phyloP scores from a whole-genome alignment of 2,113 vertebrate species.

The Pionites leucogaster region DNA sequence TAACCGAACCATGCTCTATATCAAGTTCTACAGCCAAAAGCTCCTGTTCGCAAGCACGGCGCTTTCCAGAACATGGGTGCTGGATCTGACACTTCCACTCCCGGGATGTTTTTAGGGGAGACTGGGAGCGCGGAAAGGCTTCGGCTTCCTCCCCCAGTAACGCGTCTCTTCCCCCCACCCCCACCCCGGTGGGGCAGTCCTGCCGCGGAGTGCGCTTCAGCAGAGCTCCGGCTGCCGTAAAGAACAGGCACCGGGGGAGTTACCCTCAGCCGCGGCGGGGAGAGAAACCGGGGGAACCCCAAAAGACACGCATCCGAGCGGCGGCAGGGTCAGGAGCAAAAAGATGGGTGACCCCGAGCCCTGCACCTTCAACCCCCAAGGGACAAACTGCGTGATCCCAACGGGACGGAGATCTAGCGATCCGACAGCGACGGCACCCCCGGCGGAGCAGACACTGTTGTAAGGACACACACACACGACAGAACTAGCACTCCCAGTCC shows the following conservation, averaged over 20 bases:
- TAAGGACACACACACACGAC: neutral
- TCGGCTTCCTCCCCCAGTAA: accelerated
- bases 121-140: too few relatives aligned
- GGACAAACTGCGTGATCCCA: too few relatives aligned
- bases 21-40: neutral
- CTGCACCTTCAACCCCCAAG: neutral
- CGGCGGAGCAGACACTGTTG: accelerated
- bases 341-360: neutral
- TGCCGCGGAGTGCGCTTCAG: too few relatives aligned
- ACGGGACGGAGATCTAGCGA: neutral
- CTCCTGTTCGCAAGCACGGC: neutral
- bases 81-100: neutral
- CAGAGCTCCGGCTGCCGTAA: neutral
- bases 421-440: neutral
- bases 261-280: neutral
- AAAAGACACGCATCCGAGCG: neutral
- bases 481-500: neutral
- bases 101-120: accelerated
- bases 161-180: neutral
- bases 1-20: neutral
- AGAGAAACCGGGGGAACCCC: neutral
- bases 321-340: neutral
- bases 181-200: neutral
- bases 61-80: neutral
- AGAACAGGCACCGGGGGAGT: too few relatives aligned